A percentile compares a stretch with the other conserved stretches of the same genome.
phyloP scores from a whole-genome alignment of 2,113 vertebrate genomes.

The Thinocorus orbignyianus region DNA sequence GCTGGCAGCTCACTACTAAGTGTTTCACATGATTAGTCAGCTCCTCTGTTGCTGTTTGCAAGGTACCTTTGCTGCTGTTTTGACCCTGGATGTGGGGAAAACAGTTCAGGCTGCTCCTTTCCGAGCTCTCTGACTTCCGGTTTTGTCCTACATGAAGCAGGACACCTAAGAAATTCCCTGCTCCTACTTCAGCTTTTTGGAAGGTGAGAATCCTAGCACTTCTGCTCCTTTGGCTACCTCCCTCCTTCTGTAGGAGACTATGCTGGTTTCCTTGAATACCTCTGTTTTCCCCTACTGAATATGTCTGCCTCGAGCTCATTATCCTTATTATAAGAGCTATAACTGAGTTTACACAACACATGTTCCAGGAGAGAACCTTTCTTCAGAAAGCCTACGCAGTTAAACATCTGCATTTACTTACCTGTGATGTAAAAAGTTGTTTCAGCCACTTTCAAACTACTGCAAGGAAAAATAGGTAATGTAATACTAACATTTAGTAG shows the following conservation, averaged over 20 bases:
- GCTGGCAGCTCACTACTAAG: background rate
- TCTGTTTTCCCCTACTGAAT: background rate
- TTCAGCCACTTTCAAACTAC: background rate
- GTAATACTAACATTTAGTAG: background rate
- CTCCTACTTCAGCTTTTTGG: background rate
- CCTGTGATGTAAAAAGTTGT: background rate
- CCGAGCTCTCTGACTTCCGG: background rate
- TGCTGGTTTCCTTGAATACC: background rate
- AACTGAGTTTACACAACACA: background rate
- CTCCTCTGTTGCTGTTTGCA: background rate
- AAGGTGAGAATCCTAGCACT: background rate
- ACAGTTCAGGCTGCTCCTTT: background rate
- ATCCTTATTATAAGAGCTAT: background rate
- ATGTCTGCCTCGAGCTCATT: background rate
- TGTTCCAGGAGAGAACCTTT: background rate
- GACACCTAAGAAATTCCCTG: background rate
- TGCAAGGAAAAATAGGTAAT: background rate
- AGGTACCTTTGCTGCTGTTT: background rate
- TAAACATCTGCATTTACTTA: background rate
- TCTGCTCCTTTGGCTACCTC: background rate
- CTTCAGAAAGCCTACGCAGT: background rate
- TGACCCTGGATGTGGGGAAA: background rate
- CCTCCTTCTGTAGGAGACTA: background rate
- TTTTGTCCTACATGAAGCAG: background rate
- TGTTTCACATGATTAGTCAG: background rate